These are phyloP conservation scores for Notothenia rossii DNA, from an alignment of 2,113 vertebrate species.

Conservation along the genomic window DNA sequence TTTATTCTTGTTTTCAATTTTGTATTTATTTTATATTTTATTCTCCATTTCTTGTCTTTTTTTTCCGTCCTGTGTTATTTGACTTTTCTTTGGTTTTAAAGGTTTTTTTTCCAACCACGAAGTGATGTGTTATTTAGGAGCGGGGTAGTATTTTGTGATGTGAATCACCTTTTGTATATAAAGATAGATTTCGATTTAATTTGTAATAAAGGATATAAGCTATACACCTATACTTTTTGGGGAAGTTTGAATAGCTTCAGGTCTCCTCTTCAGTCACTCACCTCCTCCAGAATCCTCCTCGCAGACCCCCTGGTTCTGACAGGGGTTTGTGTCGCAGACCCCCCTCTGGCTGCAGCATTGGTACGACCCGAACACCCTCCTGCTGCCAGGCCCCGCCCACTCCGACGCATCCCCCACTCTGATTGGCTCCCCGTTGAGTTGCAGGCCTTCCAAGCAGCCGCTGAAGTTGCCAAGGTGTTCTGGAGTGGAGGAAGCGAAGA, in stretches of 20 bases:
- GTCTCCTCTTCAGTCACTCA: slow-evolving; percentile 61
- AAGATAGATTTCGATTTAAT: no score
- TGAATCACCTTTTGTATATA: no score
- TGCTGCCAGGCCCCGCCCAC: slow-evolving; percentile 64
- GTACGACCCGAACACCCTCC: slow-evolving; percentile 85
- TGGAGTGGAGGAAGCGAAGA: slow-evolving; percentile 79
- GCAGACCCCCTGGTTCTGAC: slow-evolving; percentile 89
- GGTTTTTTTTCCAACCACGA: no score
- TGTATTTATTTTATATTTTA: no score
- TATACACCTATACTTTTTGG: no score
- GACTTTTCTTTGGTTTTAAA: no score
- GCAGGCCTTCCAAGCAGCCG: slow-evolving; percentile 89
- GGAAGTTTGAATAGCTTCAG: neutral
- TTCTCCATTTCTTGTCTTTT: no score
- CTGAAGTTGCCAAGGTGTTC: slow-evolving; percentile 68
- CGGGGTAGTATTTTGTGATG: no score
- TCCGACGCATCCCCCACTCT: slow-evolving; percentile 60
- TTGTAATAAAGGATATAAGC: no score
- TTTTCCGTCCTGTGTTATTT: no score
- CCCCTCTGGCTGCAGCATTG: slow-evolving; percentile 84
- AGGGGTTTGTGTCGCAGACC: slow-evolving; percentile 84
- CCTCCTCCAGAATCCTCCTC: slow-evolving; percentile 83
- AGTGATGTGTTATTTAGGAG: no score
- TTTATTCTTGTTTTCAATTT: neutral
- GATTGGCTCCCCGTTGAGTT: slow-evolving; percentile 85